Percentiles rank a stretch among this genome's conserved stretches.
These are phyloP conservation scores for Neolamprologus ventralis DNA, from an alignment of 2,113 vertebrate genomes.

Conservation along the genomic window DNA sequence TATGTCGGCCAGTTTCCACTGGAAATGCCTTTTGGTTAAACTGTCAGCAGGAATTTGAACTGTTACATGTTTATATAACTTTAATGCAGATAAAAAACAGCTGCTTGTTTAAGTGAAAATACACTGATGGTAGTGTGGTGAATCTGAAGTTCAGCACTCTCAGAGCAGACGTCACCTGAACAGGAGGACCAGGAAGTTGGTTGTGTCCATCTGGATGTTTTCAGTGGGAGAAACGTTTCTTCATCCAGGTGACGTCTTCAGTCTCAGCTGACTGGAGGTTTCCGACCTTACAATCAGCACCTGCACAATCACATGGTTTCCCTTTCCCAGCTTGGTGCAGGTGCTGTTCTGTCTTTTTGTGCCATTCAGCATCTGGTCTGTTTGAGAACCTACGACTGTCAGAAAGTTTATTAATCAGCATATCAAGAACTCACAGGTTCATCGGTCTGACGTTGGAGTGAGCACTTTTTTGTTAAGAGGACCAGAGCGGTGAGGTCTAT, in stretches of 20 bases:
- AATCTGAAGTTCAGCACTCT: not conserved
- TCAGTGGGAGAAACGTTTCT: not conserved
- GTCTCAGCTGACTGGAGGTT: not conserved
- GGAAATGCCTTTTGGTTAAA: not conserved
- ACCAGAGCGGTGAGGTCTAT: rapidly evolving
- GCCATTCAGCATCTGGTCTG: not conserved
- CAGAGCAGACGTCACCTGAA: not conserved
- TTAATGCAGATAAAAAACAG: rapidly evolving
- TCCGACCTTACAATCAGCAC: not conserved
- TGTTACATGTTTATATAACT: rapidly evolving
- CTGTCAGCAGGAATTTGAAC: rapidly evolving
- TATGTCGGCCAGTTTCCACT: not conserved
- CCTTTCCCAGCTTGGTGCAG: not conserved
- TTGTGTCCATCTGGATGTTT: not conserved
- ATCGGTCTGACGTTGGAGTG: not conserved
- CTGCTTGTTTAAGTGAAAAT: not conserved
- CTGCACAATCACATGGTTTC: no score
- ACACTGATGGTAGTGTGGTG: not conserved
- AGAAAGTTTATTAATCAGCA: not conserved
- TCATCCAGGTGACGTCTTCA: not conserved
- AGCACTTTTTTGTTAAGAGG: not conserved
- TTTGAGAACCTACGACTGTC: not conserved
- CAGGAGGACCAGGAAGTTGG: not conserved
- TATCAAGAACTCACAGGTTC: not conserved
- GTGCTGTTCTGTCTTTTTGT: not conserved